These are phyloP conservation scores for Eristalinus sepulchralis DNA, from an alignment of 2,888 invertebrate species.

Conservation along the genomic window DNA sequence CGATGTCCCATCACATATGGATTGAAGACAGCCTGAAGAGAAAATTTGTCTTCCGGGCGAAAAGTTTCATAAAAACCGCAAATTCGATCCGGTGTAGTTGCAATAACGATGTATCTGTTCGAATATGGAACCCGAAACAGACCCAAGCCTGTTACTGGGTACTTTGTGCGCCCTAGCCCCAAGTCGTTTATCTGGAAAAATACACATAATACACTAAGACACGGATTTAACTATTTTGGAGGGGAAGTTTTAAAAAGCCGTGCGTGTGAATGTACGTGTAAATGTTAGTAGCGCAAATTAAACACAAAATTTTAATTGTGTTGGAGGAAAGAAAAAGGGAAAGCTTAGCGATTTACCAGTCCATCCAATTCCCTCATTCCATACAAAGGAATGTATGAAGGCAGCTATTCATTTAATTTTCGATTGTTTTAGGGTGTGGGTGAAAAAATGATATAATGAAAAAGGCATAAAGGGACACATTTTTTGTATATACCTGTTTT, in stretches of 20 bases:
- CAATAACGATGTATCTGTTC: constrained; percentile 90
- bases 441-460: constrained; percentile 62
- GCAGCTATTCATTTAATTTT: constrained; percentile 82
- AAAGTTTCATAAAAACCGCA: constrained; percentile 93
- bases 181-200: constrained; percentile 91
- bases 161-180: constrained; percentile 87
- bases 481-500: constrained; percentile 86
- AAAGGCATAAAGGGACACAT: neutral
- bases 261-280: constrained; percentile 10
- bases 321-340: constrained; percentile 40
- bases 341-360: constrained; percentile 82
- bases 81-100: constrained; percentile 90
- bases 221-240: no score
- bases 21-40: constrained; percentile 79
- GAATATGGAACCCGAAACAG: constrained; percentile 88
- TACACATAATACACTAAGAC: constrained; percentile 40
- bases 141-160: constrained; percentile 93
- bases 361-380: constrained; percentile 88
- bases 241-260: constrained; percentile 40
- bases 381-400: constrained; percentile 88
- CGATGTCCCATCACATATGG: constrained; percentile 75
- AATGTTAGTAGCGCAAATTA: constrained; percentile 50
- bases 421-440: constrained; percentile 19
- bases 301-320: constrained; percentile 25
- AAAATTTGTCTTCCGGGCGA: constrained; percentile 88